Evolutionary conservation across 2,888 invertebrate species (phyloP), one percentile per base, ranked within the genome.

Genomic region (Caradrina kadenii): DNA sequence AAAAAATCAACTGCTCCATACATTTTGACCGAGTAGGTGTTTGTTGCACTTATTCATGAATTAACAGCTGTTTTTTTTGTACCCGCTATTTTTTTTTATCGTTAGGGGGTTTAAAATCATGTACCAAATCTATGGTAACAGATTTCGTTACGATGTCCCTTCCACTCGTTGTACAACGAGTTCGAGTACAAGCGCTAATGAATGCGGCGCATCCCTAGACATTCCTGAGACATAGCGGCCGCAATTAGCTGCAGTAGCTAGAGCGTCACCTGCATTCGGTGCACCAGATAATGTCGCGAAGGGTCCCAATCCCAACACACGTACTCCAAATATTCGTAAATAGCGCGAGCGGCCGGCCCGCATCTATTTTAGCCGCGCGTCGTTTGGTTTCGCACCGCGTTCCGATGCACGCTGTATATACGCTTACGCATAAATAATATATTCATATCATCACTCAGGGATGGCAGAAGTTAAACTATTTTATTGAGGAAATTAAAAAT

Each of bases 311-410:
- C n/a, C n/a, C n/a, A n/a, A n/a, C n/a, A 53, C 6, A 35, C 63
- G 71, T 78, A 70, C 71, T 80, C 69, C 49, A 62, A 67, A 67
- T 70, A 69, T 72, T 81, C 79, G 69, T 84, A 84, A 84, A 84
- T 84, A 84, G 83, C 77, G 79, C 82, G 73, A 84, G 82, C 80
- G 66, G 69, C 79, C 79, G 71, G 79, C 82, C 83, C 64, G 82
- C 80, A 67, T 88, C 90, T 91, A 91, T 91, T 92, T 90, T 84
- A 77, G 85, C 86, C 71, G 72, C 65, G 62, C 69, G 82, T 86
- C 86, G 86, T 87, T 87, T 88, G 86, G 81, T 86, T 88, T 81
- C 82, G 84, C 80, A 76, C 78, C 73, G 70, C 81, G 78, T 74
- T 71, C 83, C 83, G 66, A 78, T 82, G 83, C 83, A 84, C 71